Evolutionary conservation across 2,888 invertebrate species (phyloP).

Genomic region (Chrysopilus asiliformis): DNA sequence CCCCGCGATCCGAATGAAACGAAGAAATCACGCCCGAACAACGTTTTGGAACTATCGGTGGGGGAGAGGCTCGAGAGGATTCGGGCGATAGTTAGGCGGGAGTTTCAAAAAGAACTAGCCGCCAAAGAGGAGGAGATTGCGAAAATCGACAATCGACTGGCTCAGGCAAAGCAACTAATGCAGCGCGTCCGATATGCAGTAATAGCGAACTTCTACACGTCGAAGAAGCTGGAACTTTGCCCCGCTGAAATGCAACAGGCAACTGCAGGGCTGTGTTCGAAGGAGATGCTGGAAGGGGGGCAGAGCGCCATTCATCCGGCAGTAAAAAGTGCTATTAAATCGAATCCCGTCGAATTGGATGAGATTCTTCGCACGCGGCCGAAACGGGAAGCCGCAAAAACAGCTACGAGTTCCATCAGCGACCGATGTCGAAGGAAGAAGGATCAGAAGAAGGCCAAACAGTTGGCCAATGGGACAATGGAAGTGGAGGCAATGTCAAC

Average conservation of each 20-base stretch:
- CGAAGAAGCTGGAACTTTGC: conserved; percentile 38
- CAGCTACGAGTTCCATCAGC: conserved; percentile 31
- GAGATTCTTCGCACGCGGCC: conserved; percentile 38
- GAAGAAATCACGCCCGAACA: neutral
- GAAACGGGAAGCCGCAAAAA: conserved; percentile 39
- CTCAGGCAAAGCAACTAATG: conserved; percentile 42
- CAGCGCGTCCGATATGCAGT: conserved; percentile 46
- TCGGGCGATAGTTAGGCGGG: conserved; percentile 49
- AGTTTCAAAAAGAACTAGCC: conserved; percentile 58
- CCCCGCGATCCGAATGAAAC: conserved; percentile 24
- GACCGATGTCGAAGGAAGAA: conserved; percentile 24
- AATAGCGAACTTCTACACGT: conserved; percentile 46
- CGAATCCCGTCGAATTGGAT: conserved; percentile 38
- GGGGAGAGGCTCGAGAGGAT: conserved; percentile 41
- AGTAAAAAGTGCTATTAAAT: conserved; percentile 55
- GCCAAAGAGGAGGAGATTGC: conserved; percentile 56
- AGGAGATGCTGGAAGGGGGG: conserved; percentile 18
- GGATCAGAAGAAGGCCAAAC: conserved; percentile 20
- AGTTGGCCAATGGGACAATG: conserved; percentile 2
- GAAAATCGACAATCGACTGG: conserved; percentile 51
- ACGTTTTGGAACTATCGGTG: conserved; percentile 7
- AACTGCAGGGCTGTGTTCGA: neutral
- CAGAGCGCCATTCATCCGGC: conserved; percentile 60
- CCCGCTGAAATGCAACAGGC: conserved; percentile 23
- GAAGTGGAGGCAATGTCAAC: neutral